Evolutionary conservation across 2,113 vertebrate genomes (phyloP).

Genomic region (Phrynosoma platyrhinos): DNA sequence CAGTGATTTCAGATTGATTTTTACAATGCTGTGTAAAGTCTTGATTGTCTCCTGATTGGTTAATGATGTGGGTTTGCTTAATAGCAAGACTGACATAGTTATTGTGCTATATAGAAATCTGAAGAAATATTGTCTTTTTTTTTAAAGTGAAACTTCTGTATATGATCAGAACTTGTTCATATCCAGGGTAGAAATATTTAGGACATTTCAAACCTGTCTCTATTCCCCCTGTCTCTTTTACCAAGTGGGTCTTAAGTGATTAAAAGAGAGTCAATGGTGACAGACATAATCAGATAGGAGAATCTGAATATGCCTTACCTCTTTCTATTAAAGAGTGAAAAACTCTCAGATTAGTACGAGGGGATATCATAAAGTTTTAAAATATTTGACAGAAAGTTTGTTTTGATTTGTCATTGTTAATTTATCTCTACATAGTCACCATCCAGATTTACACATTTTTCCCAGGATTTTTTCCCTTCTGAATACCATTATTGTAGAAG

Average conservation of each 20-base stretch:
- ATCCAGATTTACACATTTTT: no score
- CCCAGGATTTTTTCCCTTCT: no score
- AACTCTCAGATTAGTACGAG: background rate
- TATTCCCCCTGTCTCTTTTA: background rate
- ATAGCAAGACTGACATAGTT: background rate
- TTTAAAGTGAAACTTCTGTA: background rate
- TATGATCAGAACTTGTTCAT: background rate
- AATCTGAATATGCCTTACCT: background rate
- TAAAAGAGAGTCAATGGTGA: background rate
- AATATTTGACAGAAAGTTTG: no score
- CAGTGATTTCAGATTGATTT: background rate
- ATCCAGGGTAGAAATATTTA: background rate
- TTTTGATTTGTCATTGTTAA: no score
- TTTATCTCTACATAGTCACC: no score
- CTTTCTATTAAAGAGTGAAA: background rate
- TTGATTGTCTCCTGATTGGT: background rate
- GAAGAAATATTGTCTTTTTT: background rate
- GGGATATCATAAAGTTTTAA: no score
- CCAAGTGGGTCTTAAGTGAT: background rate
- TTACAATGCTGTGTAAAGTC: background rate
- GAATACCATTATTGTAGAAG: no score
- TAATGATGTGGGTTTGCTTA: background rate
- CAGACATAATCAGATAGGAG: background rate
- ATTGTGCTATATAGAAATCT: background rate
- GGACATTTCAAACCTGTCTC: background rate